Base-by-base conservation (phyloP, 2,888 invertebrate species). In the Chloroclysta siterata region DNA sequence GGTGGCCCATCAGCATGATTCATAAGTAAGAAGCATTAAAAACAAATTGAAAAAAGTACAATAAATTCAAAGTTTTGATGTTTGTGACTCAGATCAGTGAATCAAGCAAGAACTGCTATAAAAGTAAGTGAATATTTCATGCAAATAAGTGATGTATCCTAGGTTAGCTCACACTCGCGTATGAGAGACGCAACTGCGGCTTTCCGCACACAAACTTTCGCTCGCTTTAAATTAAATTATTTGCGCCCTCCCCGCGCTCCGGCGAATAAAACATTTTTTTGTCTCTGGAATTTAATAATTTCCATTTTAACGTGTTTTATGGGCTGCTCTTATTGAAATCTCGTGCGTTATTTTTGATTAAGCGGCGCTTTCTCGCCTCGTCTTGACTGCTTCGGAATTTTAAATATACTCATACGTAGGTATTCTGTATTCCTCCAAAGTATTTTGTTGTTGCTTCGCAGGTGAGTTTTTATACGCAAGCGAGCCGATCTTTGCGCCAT, bases 251-350 rank as follows among this genome's bases (percentile, higher is more conserved):
- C 73, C 71, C 76, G 75, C 76, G 79, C 77, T 69, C 65, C 68
- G 71, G 66, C 75, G 78, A 79, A 83, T 80, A 80, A 80, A 82
- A 83, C 82, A 80, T 74, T 72, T 82, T 84, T 87, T 87, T 87
- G 83, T 88, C 83, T 84, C 77, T 77, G 87, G 87, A 89, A 89
- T 90, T 88, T 89, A 85, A 90, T 89, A 89, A 88, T 88, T 89
- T 88, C 81, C 88, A 87, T 89, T 85, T 87, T 79, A 81, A 79
- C 84, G 79, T 85, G 82, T 86, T 89, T 89, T 87, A 89, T 84
- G 88, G 79, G 80, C 69, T 78, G 70, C 77, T 82, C 80, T 88
- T 87, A 89, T 89, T 88, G 89, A 87, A 89, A 88, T 87, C 87
- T 76, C 75, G 81, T 78, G 77, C 83, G 86, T 88, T 89, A 87